Evolutionary conservation across 2,113 vertebrate species (phyloP), one percentile per base, ranked within the genome.

Genomic region (Perca schrenkii): DNA sequence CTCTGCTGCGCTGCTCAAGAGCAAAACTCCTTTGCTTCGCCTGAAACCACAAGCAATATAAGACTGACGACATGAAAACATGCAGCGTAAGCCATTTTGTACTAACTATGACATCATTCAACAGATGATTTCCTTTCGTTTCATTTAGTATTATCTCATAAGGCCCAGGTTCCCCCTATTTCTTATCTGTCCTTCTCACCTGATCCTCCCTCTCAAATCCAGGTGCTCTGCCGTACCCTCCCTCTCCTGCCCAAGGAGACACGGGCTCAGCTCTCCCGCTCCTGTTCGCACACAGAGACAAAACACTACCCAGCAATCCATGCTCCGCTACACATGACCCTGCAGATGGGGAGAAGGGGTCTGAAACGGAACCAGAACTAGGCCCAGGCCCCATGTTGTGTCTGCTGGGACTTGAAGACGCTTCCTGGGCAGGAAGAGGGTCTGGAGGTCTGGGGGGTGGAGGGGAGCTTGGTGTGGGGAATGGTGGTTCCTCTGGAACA

Each of bases 171-270:
- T 19, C 13, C 43, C 6, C 43, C n/a, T 36, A 16, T 49, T 56
- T 43, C 31, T n/a, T 34, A 3, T 68, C 8, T 3, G 8, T 43
- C 50, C 19, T 21, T 58, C 96, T 96, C 90, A 97, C 96, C 94
- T 98, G 97, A 94, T 99, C 98, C 89, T 99, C 98, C 88, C 98
- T 96, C 94, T 99, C 98, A 63, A 98, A 99, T 61, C 98, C 98
- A 1, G 98, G 98, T 2, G 98, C 98, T 84, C 97, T 97, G 91
- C 98, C 97, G 80, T 99, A 99, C 80, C 96, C 96, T 69, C 96
- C 94, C 0, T 95, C 95, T 57, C 96, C 94, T 34, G 95, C 94
- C 78, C 97, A 96, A 49, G 96, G 95, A 61, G 89, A 80, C 94
- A 91, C 85, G 17, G 93, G 89, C 68, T 92, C 96, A 49, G 96